Evolutionary conservation across 2,888 invertebrate genomes (phyloP).

Genomic region (Laspeyria flexula): DNA sequence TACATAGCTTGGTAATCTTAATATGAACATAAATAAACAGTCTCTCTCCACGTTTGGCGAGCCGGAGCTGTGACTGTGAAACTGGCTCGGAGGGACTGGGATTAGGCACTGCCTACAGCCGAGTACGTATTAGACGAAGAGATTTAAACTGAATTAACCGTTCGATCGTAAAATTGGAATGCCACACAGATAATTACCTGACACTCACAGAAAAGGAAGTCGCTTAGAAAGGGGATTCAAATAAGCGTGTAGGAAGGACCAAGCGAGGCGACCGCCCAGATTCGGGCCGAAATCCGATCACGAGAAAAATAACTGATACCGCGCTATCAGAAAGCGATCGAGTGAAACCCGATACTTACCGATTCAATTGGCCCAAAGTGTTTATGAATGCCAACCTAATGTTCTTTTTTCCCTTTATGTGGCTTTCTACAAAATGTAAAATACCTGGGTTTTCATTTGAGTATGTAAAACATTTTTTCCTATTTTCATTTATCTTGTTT

Average conservation of each 20-base stretch:
- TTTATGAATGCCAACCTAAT: conserved; percentile 46
- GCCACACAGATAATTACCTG: conserved; percentile 87
- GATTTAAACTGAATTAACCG: conserved; percentile 86
- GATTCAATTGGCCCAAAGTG: conserved; percentile 64
- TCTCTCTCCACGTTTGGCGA: conserved; percentile 55
- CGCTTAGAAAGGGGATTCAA: conserved; percentile 82
- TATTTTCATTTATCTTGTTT: too few species aligned
- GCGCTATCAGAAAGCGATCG: conserved; percentile 67
- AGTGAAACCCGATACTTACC: conserved; percentile 67
- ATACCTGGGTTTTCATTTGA: background rate
- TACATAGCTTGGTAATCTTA: conserved; percentile 32
- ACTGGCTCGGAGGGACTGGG: conserved; percentile 74
- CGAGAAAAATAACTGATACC: conserved; percentile 72
- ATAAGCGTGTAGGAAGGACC: conserved; percentile 80
- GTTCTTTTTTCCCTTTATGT: background rate
- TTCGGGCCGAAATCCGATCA: conserved; percentile 60
- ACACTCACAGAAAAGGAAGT: conserved; percentile 86
- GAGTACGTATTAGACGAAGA: conserved; percentile 82
- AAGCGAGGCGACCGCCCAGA: conserved; percentile 63
- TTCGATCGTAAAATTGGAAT: conserved; percentile 86
- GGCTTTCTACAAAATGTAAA: background rate
- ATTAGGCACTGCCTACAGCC: conserved; percentile 78
- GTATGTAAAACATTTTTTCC: background rate
- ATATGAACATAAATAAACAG: conserved; percentile 43
- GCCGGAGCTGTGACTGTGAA: conserved; percentile 51